These are phyloP conservation scores for Phaenicophaeus curvirostris DNA, from an alignment of 2,797 vertebrate species.

Conservation along the genomic window DNA sequence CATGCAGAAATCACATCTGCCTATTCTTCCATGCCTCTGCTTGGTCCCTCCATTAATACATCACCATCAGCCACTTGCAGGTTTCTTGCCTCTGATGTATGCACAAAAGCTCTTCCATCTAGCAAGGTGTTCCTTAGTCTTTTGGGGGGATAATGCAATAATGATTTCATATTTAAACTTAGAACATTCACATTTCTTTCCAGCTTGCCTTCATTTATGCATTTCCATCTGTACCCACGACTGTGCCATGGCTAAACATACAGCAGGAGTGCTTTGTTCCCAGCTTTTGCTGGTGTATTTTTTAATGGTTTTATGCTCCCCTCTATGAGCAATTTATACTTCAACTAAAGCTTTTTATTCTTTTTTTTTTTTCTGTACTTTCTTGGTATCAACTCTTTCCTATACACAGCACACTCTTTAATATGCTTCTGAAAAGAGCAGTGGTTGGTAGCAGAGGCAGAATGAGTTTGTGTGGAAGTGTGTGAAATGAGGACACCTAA, in stretches of 20 bases:
- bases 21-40: fast-evolving
- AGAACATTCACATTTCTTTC: background rate
- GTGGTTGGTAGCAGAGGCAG: background rate
- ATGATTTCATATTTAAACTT: background rate
- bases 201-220: background rate
- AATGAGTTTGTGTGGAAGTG: background rate
- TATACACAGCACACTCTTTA: background rate
- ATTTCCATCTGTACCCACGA: background rate
- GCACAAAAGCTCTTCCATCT: background rate
- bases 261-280: background rate
- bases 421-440: background rate
- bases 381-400: background rate
- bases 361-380: background rate
- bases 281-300: background rate
- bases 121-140: background rate
- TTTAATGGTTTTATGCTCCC: background rate
- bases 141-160: background rate
- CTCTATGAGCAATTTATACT: background rate
- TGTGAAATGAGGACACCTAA: background rate
- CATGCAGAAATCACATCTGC: background rate
- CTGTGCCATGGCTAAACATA: background rate
- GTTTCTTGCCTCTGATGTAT: background rate
- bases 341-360: background rate
- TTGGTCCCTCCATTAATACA: background rate
- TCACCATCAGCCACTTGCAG: background rate